Conservation (phyloP, 53 echinoderm and acorn worm species). For the Henricia sp. region DNA sequence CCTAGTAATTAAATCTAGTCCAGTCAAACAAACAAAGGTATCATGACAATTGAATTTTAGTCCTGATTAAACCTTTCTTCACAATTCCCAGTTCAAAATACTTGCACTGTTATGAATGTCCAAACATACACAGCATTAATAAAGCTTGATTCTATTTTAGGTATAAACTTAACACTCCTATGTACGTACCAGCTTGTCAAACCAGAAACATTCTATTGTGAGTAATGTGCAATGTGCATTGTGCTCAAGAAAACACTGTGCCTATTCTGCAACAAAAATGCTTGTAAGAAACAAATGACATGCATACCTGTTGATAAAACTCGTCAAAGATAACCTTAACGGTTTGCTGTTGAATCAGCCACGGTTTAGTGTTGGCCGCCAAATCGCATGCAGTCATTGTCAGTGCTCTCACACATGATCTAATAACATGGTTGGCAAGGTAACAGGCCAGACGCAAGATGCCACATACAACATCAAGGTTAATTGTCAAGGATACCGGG, state of each 20-base stretch:
- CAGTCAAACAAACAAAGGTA: no score
- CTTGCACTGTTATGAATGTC: no score
- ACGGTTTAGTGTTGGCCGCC: conserved; percentile 94
- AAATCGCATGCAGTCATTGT: conserved; percentile 98
- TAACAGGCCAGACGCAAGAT: conserved; percentile 45
- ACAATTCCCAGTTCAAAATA: no score
- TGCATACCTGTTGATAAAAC: conserved; percentile 96
- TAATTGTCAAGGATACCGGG: conserved; percentile 10
- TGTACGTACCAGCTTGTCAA: no score
- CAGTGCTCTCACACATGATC: conserved; percentile 82
- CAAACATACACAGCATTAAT: no score
- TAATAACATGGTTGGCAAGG: conserved; percentile 40
- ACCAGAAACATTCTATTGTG: no score
- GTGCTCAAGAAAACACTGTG: background rate
- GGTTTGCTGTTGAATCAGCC: conserved; percentile 89
- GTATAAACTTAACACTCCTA: no score
- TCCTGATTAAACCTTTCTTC: no score
- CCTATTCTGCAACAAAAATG: conserved; percentile 2
- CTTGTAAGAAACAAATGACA: conserved; percentile 26
- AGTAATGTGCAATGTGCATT: conserved; percentile 28
- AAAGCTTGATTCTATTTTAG: no score
- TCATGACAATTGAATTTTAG: no score
- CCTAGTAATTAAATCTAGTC: no score
- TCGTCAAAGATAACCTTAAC: conserved; percentile 99
- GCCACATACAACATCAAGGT: conserved; percentile 41